Conservation (phyloP, 2,888 invertebrate genomes). For the Drosophila nigricruria region DNA sequence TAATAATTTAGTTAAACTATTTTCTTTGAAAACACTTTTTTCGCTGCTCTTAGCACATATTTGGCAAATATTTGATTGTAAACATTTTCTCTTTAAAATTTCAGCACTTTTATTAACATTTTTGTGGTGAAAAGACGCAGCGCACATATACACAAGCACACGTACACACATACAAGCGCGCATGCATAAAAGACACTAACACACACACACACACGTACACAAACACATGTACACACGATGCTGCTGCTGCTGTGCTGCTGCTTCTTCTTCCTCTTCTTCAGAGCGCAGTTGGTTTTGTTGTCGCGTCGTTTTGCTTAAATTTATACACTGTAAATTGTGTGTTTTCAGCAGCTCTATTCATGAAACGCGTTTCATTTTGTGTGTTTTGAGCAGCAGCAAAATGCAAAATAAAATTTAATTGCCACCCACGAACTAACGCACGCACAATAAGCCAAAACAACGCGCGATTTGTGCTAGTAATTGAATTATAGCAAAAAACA, state of each 20-base stretch:
- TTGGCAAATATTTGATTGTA: conserved; percentile 23
- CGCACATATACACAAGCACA: conserved; percentile 24
- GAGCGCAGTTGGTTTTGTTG: conserved; percentile 43
- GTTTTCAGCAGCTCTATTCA: conserved; percentile 17
- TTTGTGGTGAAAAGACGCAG: conserved; percentile 64
- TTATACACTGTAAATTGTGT: conserved; percentile 18
- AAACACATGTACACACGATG: conserved; percentile 53
- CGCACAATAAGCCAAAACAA: neutral
- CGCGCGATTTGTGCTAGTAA: neutral
- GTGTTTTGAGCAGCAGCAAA: neutral
- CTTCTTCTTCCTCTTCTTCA: conserved; percentile 21
- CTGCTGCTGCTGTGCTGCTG: conserved; percentile 53
- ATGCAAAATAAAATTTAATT: conserved; percentile 1
- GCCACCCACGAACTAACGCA: conserved; percentile 43
- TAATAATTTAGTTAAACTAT: conserved; percentile 7
- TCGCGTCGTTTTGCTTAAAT: conserved; percentile 33
- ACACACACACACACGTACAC: conserved; percentile 15
- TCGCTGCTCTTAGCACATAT: neutral
- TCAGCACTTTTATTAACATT: conserved; percentile 65
- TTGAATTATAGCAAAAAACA: neutral
- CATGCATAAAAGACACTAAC: conserved; percentile 4
- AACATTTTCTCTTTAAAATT: conserved; percentile 38
- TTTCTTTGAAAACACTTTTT: conserved; percentile 2
- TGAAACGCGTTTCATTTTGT: conserved; percentile 11
- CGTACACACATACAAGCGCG: conserved; percentile 17